A percentile compares a stretch with the other conserved stretches of the same genome.
Evolutionary conservation across 2,797 vertebrate genomes (phyloP).

Genomic region (Myotis pilosus): DNA sequence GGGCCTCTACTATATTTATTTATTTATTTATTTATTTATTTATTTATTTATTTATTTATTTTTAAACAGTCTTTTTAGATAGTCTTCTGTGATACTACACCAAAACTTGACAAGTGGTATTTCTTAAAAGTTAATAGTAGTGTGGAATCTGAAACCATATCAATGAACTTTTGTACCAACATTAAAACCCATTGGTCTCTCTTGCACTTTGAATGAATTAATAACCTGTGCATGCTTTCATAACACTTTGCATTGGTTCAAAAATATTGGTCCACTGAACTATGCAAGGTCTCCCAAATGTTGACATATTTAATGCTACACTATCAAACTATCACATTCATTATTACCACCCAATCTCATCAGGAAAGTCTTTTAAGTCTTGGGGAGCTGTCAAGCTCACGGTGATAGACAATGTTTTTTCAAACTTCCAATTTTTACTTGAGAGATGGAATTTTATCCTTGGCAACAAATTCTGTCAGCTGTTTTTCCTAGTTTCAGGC

Average conservation of each 20-base stretch:
- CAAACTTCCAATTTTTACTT: constrained; percentile 51
- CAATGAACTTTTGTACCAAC: not conserved
- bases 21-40: too few relatives aligned
- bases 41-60: too few relatives aligned
- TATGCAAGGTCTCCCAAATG: not conserved
- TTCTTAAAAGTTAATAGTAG: not conserved
- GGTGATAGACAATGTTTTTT: not conserved
- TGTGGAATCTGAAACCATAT: not conserved
- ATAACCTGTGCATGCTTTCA: not conserved
- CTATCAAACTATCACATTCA: not conserved
- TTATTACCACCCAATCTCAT: not conserved
- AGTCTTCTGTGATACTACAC: constrained; percentile 6
- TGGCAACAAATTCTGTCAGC: constrained; percentile 27
- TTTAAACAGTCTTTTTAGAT: not conserved
- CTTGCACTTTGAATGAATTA: not conserved
- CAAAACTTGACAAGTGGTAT: not conserved
- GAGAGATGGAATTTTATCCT: constrained; percentile 42
- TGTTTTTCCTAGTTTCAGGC: not conserved
- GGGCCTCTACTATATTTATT: too few relatives aligned
- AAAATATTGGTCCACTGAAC: not conserved
- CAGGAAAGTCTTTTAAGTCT: not conserved
- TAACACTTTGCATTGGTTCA: not conserved
- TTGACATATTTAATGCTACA: not conserved
- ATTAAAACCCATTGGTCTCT: not conserved
- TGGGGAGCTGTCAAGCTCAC: not conserved